Conservation (phyloP, 2,797 vertebrate species). For the Myioborus melanocephalus region DNA sequence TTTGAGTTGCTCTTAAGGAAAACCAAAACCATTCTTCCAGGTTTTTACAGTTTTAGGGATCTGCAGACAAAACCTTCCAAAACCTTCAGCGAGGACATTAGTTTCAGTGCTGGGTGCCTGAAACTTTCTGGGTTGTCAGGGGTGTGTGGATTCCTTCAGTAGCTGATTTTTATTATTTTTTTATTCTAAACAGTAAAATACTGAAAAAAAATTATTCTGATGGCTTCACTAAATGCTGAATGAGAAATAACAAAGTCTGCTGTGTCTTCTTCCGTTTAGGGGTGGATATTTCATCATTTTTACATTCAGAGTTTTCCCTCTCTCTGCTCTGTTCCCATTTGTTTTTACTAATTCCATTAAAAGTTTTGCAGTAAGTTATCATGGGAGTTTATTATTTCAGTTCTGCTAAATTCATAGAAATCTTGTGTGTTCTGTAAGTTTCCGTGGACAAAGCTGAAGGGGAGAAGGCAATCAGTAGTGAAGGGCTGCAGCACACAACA, state of each 20-base stretch:
- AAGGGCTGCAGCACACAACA: not conserved
- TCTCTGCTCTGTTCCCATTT: not conserved
- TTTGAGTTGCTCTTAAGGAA: not conserved
- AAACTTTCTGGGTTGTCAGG: not conserved
- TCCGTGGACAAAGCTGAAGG: not conserved
- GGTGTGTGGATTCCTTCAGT: not conserved
- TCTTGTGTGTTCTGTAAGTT: not conserved
- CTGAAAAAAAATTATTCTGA: not conserved
- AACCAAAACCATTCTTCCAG: not conserved
- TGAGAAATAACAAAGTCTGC: not conserved
- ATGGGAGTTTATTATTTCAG: not conserved
- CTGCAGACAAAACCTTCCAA: not conserved
- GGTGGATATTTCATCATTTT: not conserved
- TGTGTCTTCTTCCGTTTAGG: not conserved
- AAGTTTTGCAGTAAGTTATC: not conserved
- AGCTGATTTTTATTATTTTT: not conserved
- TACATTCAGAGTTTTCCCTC: not conserved
- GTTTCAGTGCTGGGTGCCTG: not conserved
- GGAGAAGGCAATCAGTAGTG: rapidly evolving
- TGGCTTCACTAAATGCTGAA: not conserved
- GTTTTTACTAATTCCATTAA: not conserved
- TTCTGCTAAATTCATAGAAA: not conserved
- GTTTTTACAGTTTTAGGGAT: not conserved
- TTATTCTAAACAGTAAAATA: not conserved
- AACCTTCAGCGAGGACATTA: not conserved